These are phyloP conservation scores for Myotis findleyi DNA, from an alignment of 2,797 vertebrate genomes.

Conservation along the genomic window DNA sequence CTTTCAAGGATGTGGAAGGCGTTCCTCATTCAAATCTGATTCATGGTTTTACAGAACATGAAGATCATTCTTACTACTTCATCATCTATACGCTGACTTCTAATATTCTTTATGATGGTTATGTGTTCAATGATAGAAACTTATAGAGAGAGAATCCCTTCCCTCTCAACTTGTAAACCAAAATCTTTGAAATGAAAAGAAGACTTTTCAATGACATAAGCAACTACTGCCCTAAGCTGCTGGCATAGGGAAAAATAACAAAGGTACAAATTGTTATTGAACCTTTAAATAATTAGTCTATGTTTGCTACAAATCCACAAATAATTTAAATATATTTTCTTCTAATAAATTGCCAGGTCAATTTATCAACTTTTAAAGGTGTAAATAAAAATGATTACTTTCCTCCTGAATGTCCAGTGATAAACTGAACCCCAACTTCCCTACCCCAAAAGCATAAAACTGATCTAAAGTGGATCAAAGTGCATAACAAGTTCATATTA, in stretches of 20 bases:
- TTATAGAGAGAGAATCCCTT: not conserved
- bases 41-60: conserved; percentile 19
- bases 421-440: conserved; percentile 15
- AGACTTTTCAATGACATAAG: conserved; percentile 47
- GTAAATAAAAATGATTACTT: conserved; percentile 25
- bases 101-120: conserved; percentile 23
- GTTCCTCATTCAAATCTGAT: conserved; percentile 36
- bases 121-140: conserved; percentile 36
- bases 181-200: not conserved
- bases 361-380: conserved; percentile 46
- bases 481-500: not conserved
- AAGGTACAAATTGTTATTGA: not conserved
- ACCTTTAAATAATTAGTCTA: conserved; percentile 19
- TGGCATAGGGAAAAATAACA: conserved; percentile 17
- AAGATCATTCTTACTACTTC: conserved; percentile 34
- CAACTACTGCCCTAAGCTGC: conserved; percentile 14
- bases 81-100: not conserved
- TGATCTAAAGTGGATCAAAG: conserved; percentile 41
- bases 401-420: not conserved
- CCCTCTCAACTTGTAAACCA: conserved; percentile 40
- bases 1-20: conserved; percentile 14
- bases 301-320: not conserved
- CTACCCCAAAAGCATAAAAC: conserved; percentile 28
- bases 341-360: not conserved
- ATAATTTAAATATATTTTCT: conserved; percentile 54